A percentile compares a stretch with the other conserved stretches of the same genome.
Conservation (phyloP, 2,797 vertebrate species). For the Lepilemur ruficaudatus region DNA sequence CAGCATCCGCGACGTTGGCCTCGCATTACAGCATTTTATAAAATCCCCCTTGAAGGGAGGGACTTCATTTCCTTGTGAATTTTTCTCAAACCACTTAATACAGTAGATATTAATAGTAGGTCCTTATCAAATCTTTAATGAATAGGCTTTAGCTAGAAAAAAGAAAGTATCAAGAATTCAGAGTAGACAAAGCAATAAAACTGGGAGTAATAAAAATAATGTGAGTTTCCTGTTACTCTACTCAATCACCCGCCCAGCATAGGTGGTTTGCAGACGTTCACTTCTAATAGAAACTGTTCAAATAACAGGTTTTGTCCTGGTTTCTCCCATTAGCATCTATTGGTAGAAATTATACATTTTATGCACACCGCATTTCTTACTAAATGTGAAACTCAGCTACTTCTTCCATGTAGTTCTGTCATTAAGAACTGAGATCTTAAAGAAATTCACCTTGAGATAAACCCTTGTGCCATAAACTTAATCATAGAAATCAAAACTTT, state of each 20-base stretch:
- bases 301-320: background rate
- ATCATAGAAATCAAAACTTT: background rate
- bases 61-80: background rate
- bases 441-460: background rate
- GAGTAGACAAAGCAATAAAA: background rate
- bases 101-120: too few species aligned
- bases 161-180: background rate
- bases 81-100: background rate
- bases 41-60: background rate
- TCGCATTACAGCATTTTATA: background rate
- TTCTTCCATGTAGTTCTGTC: background rate
- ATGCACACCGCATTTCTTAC: background rate
- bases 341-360: background rate
- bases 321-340: background rate
- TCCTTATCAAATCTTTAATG: background rate
- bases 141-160: background rate
- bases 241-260: background rate
- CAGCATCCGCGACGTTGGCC: background rate
- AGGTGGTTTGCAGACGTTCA: background rate
- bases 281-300: background rate
- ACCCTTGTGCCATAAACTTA: background rate
- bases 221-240: background rate
- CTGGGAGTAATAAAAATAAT: background rate
- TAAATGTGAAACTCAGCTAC: background rate
- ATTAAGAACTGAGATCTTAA: background rate